Percentiles rank a stretch among this genome's conserved stretches.
Evolutionary conservation across 1,140 invertebrate species (phyloP).

Genomic region (Hypothenemus hampei): DNA sequence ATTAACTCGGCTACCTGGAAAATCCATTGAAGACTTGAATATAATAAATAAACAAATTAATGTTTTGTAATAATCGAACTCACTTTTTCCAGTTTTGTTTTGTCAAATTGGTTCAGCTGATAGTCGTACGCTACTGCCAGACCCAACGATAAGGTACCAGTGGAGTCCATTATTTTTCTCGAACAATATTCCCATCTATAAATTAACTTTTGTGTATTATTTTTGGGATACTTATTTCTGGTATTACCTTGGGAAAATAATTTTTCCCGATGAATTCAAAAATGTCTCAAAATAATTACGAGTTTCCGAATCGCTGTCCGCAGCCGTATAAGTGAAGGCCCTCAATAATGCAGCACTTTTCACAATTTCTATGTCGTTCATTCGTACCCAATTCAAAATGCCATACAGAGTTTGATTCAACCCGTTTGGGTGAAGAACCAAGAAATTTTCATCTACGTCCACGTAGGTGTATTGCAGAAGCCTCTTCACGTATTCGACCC

Average conservation of each 20-base stretch:
- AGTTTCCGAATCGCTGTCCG: constrained; percentile 34
- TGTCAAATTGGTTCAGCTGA: constrained; percentile 34
- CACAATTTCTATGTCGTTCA: constrained; percentile 30
- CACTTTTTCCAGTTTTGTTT: constrained; percentile 33
- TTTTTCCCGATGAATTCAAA: constrained; percentile 18
- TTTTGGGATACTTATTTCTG: neutral
- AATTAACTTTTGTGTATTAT: neutral
- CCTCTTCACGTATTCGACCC: constrained; percentile 36
- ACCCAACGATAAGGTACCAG: constrained; percentile 32
- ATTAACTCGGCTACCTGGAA: constrained; percentile 69
- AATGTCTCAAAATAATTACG: constrained; percentile 32
- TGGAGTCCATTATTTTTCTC: constrained; percentile 36
- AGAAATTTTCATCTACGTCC: constrained; percentile 28
- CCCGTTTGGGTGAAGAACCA: constrained; percentile 15
- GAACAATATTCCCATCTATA: constrained; percentile 37
- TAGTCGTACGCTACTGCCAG: constrained; percentile 39
- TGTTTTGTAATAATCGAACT: constrained; percentile 7
- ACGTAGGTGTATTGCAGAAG: constrained; percentile 29
- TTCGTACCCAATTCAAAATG: constrained; percentile 33
- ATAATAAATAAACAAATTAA: neutral
- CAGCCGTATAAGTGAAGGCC: constrained; percentile 34
- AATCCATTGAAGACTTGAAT: no score
- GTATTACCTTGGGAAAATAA: constrained; percentile 24
- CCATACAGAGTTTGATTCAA: constrained; percentile 29
- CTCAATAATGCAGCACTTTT: constrained; percentile 39